Percentiles rank a stretch among this genome's conserved stretches.
phyloP scores from a whole-genome alignment of 2,113 vertebrate genomes.

The Aix galericulata region DNA sequence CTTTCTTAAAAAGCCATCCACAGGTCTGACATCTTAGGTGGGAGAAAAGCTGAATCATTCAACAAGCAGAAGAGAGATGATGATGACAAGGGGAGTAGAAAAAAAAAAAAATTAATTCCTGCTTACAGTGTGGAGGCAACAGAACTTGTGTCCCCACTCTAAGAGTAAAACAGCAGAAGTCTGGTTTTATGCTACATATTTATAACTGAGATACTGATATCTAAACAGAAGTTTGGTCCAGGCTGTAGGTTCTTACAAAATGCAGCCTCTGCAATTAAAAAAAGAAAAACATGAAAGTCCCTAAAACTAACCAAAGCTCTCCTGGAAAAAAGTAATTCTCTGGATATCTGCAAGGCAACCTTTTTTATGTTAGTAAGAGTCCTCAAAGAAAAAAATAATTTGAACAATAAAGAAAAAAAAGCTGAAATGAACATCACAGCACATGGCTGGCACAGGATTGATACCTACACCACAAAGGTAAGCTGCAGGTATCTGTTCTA shows the following conservation, averaged over 20 bases:
- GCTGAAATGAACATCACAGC: background rate
- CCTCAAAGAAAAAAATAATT: background rate
- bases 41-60: background rate
- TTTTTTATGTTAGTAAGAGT: background rate
- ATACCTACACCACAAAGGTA: background rate
- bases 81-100: background rate
- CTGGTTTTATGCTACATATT: background rate
- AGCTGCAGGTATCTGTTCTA: background rate
- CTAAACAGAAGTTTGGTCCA: background rate
- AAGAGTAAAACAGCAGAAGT: background rate
- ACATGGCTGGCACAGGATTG: fast-evolving
- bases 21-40: background rate
- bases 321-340: background rate
- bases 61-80: background rate
- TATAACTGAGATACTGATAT: background rate
- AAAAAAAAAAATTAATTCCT: background rate
- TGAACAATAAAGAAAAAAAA: background rate
- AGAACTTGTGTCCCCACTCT: background rate
- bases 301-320: background rate
- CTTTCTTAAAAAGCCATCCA: background rate
- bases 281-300: background rate
- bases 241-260: background rate
- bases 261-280: background rate
- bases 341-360: background rate
- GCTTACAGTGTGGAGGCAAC: background rate